A percentile compares a stretch with the other conserved stretches of the same genome.
phyloP scores from a whole-genome alignment of 2,113 vertebrate genomes.

The Recurvirostra avosetta region DNA sequence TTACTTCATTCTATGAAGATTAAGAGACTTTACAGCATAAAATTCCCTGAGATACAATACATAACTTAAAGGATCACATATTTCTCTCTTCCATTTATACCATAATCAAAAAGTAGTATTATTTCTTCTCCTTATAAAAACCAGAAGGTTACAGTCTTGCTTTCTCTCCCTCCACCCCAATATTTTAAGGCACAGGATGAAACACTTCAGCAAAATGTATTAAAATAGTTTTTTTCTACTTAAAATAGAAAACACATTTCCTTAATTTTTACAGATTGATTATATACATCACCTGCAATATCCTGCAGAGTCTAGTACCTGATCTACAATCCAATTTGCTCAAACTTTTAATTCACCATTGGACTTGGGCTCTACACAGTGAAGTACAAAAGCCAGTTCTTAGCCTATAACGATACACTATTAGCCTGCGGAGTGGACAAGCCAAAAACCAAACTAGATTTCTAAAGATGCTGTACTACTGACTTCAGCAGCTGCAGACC shows the following conservation, averaged over 20 bases:
- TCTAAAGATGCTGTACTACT: neutral
- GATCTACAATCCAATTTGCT: neutral
- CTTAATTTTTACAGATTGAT: neutral
- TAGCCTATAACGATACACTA: no score
- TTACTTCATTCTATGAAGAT: neutral
- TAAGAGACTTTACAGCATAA: neutral
- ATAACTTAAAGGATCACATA: neutral
- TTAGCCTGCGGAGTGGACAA: neutral
- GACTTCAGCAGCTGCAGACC: neutral
- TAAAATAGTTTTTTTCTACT: neutral
- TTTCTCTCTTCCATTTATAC: neutral
- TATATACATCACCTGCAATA: neutral
- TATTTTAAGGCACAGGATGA: constrained; percentile 5
- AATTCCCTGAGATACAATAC: constrained; percentile 58
- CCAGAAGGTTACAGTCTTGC: neutral
- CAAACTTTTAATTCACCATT: neutral
- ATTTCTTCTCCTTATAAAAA: neutral
- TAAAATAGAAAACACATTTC: neutral
- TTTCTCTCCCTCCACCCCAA: neutral
- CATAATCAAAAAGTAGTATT: neutral
- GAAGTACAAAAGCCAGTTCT: neutral
- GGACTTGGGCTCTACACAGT: neutral
- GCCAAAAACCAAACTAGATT: neutral
- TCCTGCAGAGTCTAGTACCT: neutral
- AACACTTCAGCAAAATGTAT: neutral